Percentiles rank a stretch among this genome's conserved stretches.
These are phyloP conservation scores for Drosophila affinis DNA, from an alignment of 2,888 invertebrate species.

Conservation along the genomic window DNA sequence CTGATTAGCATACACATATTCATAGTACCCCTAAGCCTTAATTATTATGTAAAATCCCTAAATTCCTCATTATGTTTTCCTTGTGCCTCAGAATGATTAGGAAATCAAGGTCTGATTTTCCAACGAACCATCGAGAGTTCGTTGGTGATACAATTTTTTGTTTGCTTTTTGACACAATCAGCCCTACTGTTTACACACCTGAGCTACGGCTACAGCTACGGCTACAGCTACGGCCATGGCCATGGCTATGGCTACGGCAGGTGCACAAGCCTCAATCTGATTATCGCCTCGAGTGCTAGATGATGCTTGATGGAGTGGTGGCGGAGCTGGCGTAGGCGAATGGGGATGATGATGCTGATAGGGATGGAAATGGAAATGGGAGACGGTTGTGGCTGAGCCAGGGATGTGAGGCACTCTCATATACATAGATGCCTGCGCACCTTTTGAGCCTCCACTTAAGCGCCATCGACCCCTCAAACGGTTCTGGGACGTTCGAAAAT, in stretches of 20 bases:
- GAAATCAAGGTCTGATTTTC: neutral
- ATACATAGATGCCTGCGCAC: conserved; percentile 14
- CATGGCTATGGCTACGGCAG: neutral
- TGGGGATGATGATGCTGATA: neutral
- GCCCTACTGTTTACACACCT: conserved; percentile 42
- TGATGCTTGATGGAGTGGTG: conserved; percentile 34
- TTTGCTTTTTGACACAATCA: conserved; percentile 16
- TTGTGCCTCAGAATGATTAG: neutral
- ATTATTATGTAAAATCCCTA: neutral
- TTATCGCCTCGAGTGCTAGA: conserved; percentile 67
- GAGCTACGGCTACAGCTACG: neutral
- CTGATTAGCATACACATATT: no score
- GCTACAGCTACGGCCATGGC: neutral
- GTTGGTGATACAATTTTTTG: neutral
- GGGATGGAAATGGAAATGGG: neutral
- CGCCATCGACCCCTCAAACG: conserved; percentile 19
- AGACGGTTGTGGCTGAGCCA: neutral
- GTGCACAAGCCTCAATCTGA: conserved; percentile 60
- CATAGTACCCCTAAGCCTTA: neutral
- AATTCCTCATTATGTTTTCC: no score
- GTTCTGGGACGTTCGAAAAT: conserved; percentile 54
- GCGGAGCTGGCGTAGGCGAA: neutral
- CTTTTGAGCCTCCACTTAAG: conserved; percentile 17
- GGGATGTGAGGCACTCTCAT: neutral
- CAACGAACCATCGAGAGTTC: no score